Evolutionary conservation across 2,113 vertebrate genomes (phyloP), one percentile per base, ranked within the genome.

Genomic region (Hippocampus comes): DNA sequence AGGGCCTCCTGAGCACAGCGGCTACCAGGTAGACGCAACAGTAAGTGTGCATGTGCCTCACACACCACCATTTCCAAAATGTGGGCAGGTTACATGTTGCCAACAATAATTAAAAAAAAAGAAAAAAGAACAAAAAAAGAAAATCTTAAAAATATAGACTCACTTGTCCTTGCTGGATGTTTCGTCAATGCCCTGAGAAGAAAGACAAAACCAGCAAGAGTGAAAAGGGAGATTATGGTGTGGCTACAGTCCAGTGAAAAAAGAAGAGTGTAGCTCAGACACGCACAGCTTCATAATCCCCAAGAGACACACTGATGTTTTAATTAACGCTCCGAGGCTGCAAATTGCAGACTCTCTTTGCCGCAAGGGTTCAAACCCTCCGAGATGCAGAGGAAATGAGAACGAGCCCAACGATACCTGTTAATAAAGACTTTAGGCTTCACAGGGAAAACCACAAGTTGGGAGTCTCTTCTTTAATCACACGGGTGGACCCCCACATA

Each of bases 141-240:
- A 61, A 30, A 30, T 59, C 1, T 25, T 11, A 61, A 9, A 18
- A 27, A 25, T 42, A 64, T 78, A 77, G 70, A 93, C 97, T 96
- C 87, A 99, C 97, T 95, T 97, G 92, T 98, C 96, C 93, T 99
- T 98, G 90, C 94, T 97, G 83, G 92, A 92, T 77, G 95, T 93
- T 82, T 97, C 96, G 80, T 97, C 95, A 4, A 99, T 98, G 84
- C 97, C 97, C 97, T 98, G 87, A 42, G 53, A 57, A 23, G 76
- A 77, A 56, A 25, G 73, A 74, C n/a, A 79, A 73, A 83, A 75
- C 76, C 51, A 73, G 11, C 72, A 17, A 71, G 56, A 74, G 70
- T 71, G 38, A 61, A 77, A 68, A 51, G 25, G 63, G 72, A 71
- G 66, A 80, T 83, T 79, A 80, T 68, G 17, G 3, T 70, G 75